A percentile compares a stretch with the other conserved stretches of the same genome.
These are phyloP conservation scores for Phalera bucephala DNA, from an alignment of 2,888 invertebrate species.

Conservation along the genomic window DNA sequence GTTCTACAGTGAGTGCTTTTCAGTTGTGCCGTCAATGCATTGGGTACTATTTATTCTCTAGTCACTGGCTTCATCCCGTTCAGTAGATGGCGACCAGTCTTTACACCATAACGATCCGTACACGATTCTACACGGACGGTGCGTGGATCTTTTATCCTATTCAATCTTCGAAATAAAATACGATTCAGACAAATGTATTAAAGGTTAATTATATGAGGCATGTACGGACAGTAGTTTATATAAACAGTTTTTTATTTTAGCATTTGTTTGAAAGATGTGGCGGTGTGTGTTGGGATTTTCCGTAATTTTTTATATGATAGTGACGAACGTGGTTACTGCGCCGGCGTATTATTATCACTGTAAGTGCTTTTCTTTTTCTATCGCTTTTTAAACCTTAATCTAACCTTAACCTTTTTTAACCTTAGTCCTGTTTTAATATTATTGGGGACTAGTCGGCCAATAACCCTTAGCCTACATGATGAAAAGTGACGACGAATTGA, in stretches of 20 bases:
- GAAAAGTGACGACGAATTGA: no score
- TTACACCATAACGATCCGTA: conserved; percentile 7
- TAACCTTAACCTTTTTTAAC: no score
- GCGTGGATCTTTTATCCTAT: conserved; percentile 14
- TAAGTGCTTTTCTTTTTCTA: no score
- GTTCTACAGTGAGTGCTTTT: conserved; percentile 14
- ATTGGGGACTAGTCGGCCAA: no score
- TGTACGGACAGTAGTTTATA: no score
- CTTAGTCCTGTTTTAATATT: no score
- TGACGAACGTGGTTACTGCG: conserved; percentile 41
- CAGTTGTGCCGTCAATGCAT: conserved; percentile 22
- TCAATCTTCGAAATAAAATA: conserved; percentile 10
- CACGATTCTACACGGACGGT: neutral
- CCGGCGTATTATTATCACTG: conserved; percentile 45
- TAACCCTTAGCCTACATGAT: no score
- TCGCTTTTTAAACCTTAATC: no score
- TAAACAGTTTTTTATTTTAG: no score
- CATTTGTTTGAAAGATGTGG: conserved; percentile 37
- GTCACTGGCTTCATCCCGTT: conserved; percentile 39
- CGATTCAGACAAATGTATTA: neutral
- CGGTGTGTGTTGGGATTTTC: conserved; percentile 22
- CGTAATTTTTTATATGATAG: conserved; percentile 31
- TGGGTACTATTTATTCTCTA: conserved; percentile 46
- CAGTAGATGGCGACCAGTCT: conserved; percentile 47
- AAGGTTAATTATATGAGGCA: neutral